Base-by-base conservation (phyloP, 2,113 vertebrate species). In the Sarotherodon lohbergeri region DNA sequence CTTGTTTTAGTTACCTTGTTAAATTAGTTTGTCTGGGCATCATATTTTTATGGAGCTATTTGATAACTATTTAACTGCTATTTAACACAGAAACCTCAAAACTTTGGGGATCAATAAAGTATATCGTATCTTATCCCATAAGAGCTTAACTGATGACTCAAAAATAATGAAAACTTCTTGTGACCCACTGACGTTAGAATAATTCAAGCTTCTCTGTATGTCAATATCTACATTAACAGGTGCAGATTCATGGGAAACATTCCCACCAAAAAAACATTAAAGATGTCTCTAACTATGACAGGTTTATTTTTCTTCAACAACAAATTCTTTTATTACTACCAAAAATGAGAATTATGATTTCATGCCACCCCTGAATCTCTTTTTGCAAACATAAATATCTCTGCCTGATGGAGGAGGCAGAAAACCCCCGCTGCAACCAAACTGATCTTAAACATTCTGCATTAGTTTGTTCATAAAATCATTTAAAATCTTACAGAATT, bases 311-410 rank as follows among this genome's bases (percentile, higher is more conserved):
- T 48, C 68, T 48, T 76, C 68, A 48, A 0, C 68, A 76, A 11
- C 5, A 48, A 3, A 27, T 27, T 46, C 0, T 9, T 73, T 73
- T 73, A 24, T 73, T 6, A 1, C 3, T 7, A 46, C 22, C 22
- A 73, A 73, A 73, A 27, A 46, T 27, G 22, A 73, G 13, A 46
- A 73, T 73, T 73, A 10, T 73, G 39, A 73, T 73, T 46, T 46
- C 22, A 73, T 0, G 13, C 39, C 39, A 17, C 13, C 13, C 9
- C 22, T 27, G 41, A 73, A 73, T 73, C 14, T 48, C 68, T 29
- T 73, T 43, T 46, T 0, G 39, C 8, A 39, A 10, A 0, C 39
- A 6, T 17, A 14, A 48, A 27, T 17, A 73, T 22, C 3, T 24
- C 66, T 10, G 39, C n/a, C n/a, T 73, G 66, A 73, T 48, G 22